Conservation (phyloP, 2,797 vertebrate species). For the Tachyglossus aculeatus region DNA sequence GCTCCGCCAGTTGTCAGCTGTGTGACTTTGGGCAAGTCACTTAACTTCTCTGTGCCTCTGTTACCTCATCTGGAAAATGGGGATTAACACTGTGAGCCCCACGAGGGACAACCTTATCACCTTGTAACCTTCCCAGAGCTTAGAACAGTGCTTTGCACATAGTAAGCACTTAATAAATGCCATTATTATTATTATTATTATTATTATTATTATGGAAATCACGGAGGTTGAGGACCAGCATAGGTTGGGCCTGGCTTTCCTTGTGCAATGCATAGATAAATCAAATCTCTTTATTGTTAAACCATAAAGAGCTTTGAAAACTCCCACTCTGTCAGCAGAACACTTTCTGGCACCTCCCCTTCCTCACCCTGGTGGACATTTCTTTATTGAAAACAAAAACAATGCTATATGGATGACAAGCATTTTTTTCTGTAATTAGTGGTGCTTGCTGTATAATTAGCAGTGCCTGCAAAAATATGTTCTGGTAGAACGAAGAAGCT, state of each 20-base stretch:
- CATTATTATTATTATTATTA: no score
- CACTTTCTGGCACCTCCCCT: background rate
- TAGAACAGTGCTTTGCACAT: no score
- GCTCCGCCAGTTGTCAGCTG: no score
- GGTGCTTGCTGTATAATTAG: constrained; percentile 32
- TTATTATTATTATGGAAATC: no score
- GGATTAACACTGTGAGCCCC: no score
- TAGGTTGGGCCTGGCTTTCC: background rate
- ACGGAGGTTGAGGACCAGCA: background rate
- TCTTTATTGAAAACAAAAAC: constrained; percentile 26
- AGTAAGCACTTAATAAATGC: no score
- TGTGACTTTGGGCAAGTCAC: no score
- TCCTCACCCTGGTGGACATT: background rate
- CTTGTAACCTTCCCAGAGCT: no score
- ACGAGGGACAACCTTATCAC: no score
- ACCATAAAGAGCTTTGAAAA: background rate
- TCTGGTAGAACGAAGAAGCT: constrained; percentile 1
- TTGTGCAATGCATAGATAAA: background rate
- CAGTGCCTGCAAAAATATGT: constrained; percentile 30
- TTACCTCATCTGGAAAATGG: no score
- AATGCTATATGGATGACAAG: background rate
- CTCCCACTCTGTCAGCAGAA: background rate
- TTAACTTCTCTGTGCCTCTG: no score
- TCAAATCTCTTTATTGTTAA: background rate
- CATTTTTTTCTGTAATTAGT: constrained; percentile 31